Evolutionary conservation across 2,888 invertebrate species (phyloP), one percentile per base, ranked within the genome.

Genomic region (Caenorhabditis virilis): DNA sequence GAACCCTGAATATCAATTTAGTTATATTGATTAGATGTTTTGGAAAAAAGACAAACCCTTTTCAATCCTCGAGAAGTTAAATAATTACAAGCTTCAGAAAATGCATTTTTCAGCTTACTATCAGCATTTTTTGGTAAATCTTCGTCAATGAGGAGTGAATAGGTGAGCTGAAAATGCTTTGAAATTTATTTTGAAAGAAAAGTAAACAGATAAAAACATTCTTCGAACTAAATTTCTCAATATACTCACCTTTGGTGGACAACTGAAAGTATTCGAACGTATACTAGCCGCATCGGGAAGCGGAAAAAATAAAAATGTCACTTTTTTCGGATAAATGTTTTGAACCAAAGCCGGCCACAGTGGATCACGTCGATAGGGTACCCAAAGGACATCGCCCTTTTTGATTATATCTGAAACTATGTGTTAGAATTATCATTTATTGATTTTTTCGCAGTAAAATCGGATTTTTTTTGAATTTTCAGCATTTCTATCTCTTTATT

Each of bases 381-480:
- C 78, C 78, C 76, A 79, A 20, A 78, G 52, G 11, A 79, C 63
- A 38, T 78, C 77, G 23, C 74, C 77, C 49, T 66, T 68, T 25
- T 59, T 43, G 20, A 69, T 25, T 35, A 25, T 6, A 25, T 22
- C 43, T 43, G 42, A 3, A 43, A 43, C 23, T 16, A n/a, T 9
- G 20, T 22, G 42, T 42, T 18, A 13, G 13, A 42, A 18, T 13
- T 42, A 6, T 6, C 42, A 22, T 20, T 20, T 18, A 20, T 42
- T 42, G 22, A 18, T 18, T 38, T 38, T 38, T 7, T 38, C 18
- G 4, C 42, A 23, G 22, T 11, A 46, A 27, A 46, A 39, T 18
- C 20, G 6, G 6, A 39, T 39, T 7, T 39, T 39, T 20, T 36
- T 7, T 39, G 39, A 39, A 39, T 7, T 39, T 20, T 39, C n/a